Conservation (phyloP, 2,888 invertebrate genomes). For the Drosophila flavopinicola region DNA sequence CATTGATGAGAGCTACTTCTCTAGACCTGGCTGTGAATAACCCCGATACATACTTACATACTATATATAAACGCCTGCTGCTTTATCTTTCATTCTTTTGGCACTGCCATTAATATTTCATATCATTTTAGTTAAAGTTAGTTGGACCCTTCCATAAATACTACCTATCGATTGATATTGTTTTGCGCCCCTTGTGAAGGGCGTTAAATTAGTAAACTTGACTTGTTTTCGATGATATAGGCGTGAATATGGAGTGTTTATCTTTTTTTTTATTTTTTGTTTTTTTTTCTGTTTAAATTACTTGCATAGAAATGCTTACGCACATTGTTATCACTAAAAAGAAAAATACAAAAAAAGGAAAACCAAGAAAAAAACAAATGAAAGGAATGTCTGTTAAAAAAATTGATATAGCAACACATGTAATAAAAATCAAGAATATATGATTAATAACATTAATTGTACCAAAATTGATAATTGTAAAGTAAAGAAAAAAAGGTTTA, state of each 20-base stretch:
- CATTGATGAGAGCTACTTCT: not conserved
- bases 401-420: conserved; percentile 46
- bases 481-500: conserved; percentile 58
- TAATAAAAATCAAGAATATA: conserved; percentile 55
- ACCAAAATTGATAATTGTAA: conserved; percentile 77
- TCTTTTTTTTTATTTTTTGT: conserved; percentile 18
- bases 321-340: conserved; percentile 72
- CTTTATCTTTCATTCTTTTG: conserved; percentile 42
- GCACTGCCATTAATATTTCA: conserved; percentile 47
- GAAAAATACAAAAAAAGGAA: conserved; percentile 11
- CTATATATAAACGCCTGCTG: conserved; percentile 18
- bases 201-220: conserved; percentile 34
- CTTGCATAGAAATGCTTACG: conserved; percentile 67
- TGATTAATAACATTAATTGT: conserved; percentile 71
- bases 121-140: conserved; percentile 32
- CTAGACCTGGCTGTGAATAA: conserved; percentile 2
- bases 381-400: conserved; percentile 63
- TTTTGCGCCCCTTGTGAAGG: conserved; percentile 51
- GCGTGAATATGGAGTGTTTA: conserved; percentile 9
- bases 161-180: conserved; percentile 16
- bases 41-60: conserved; percentile 5
- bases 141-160: not conserved
- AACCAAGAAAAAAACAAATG: conserved; percentile 34
- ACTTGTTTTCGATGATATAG: conserved; percentile 24
- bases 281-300: conserved; percentile 34